Conservation (phyloP, 2,888 invertebrate genomes). For the Apotomis turbidana region DNA sequence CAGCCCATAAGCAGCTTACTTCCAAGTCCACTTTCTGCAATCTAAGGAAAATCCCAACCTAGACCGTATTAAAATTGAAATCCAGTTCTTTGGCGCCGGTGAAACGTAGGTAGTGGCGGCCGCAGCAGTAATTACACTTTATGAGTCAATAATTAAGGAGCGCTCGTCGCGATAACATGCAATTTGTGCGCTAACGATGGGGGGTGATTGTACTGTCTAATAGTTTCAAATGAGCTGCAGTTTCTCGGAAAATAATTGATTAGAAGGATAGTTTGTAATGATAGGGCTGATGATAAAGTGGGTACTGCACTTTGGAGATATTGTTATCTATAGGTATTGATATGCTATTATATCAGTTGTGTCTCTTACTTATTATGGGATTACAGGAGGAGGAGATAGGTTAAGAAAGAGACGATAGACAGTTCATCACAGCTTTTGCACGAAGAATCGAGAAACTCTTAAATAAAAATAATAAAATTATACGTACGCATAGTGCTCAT, state of each 20-base stretch:
- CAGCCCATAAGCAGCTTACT: background rate
- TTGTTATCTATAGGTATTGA: no score
- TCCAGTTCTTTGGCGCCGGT: constrained; percentile 26
- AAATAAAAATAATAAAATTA: no score
- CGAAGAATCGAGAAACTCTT: no score
- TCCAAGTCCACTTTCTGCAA: constrained; percentile 4
- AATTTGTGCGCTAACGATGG: constrained; percentile 24
- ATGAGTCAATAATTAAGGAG: constrained; percentile 22
- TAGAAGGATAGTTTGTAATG: constrained; percentile 4
- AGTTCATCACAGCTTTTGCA: no score
- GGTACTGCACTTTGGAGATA: no score
- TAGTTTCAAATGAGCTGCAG: constrained; percentile 15
- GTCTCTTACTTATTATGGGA: no score
- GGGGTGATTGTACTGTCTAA: constrained; percentile 14
- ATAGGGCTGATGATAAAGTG: no score
- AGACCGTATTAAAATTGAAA: constrained; percentile 16
- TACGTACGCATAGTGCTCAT: no score
- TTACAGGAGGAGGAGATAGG: no score
- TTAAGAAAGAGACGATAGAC: no score
- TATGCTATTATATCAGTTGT: no score
- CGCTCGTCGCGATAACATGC: background rate
- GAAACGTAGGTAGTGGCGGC: background rate
- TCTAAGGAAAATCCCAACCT: constrained; percentile 14
- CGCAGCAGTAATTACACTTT: constrained; percentile 2
- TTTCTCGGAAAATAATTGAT: constrained; percentile 12